Evolutionary conservation across 2,888 invertebrate genomes (phyloP), one percentile per base, ranked within the genome.

Genomic region (Zonitis immaculata): DNA sequence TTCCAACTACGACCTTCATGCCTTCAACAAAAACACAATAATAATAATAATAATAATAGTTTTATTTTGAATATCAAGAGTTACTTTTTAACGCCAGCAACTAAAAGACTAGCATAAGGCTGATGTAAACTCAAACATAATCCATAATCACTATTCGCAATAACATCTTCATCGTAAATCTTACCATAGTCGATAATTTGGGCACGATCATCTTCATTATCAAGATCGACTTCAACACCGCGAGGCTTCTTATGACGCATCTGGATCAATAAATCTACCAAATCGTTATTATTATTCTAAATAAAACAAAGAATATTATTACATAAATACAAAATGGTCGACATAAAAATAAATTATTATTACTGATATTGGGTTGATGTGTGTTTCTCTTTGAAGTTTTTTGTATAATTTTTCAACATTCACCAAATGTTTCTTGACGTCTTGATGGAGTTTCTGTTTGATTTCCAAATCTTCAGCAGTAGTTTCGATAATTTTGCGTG

Each of bases 1-100:
- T 94, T 95, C 97, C 97, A 98, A 1, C 86, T 86, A 52, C 97
- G 83, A 11, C 96, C 97, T 78, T 98, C 97, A 73, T 95, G 93
- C 42, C 89, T 91, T n/a, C n/a, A n/a, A n/a, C n/a, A n/a, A n/a
- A n/a, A n/a, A n/a, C n/a, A n/a, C n/a, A n/a, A n/a, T n/a, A n/a
- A n/a, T n/a, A n/a, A n/a, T n/a, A n/a, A n/a, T n/a, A n/a, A n/a
- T n/a, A n/a, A n/a, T n/a, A n/a, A n/a, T n/a, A n/a, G n/a, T n/a
- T n/a, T n/a, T n/a, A n/a, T n/a, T n/a, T n/a, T n/a, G n/a, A n/a
- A n/a, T n/a, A n/a, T n/a, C n/a, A n/a, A n/a, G 12, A 42, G 79
- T 78, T 68, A 91, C 94, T 83, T 82, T 79, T 97, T 97, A 62
- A 97, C 93, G 47, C 96, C 97, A n/a, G 86, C 83, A 0, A 95